These are phyloP conservation scores for Mirza zaza DNA, from an alignment of 2,113 vertebrate genomes.

Conservation along the genomic window DNA sequence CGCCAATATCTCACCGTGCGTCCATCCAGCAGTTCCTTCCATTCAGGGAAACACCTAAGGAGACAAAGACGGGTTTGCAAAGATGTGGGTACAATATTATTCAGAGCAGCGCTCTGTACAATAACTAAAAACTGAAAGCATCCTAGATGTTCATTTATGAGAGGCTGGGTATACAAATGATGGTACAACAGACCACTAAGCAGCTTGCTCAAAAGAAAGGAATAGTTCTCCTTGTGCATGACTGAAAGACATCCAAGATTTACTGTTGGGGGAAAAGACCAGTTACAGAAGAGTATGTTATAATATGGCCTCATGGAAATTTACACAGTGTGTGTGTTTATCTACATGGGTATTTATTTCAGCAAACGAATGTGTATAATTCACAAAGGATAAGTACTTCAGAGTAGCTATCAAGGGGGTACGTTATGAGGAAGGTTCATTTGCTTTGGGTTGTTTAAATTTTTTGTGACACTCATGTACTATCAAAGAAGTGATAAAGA, in stretches of 20 bases:
- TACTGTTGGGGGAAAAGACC: not conserved
- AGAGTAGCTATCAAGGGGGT: not conserved
- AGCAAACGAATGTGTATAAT: not conserved
- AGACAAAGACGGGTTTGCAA: not conserved
- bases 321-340: not conserved
- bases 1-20: fast-evolving
- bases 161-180: not conserved
- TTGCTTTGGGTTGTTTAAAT: not conserved
- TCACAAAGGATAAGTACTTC: not conserved
- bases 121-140: not conserved
- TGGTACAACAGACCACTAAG: not conserved
- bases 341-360: not conserved
- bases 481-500: not conserved
- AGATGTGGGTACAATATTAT: not conserved
- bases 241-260: not conserved
- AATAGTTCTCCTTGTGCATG: not conserved
- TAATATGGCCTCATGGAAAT: not conserved
- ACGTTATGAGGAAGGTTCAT: not conserved
- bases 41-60: not conserved
- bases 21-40: not conserved
- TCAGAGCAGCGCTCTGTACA: not conserved
- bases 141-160: not conserved
- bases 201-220: not conserved
- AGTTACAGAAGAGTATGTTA: not conserved
- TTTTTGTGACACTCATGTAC: not conserved